phyloP scores from a whole-genome alignment of 2,113 vertebrate genomes.

The Arothron firmamentum region DNA sequence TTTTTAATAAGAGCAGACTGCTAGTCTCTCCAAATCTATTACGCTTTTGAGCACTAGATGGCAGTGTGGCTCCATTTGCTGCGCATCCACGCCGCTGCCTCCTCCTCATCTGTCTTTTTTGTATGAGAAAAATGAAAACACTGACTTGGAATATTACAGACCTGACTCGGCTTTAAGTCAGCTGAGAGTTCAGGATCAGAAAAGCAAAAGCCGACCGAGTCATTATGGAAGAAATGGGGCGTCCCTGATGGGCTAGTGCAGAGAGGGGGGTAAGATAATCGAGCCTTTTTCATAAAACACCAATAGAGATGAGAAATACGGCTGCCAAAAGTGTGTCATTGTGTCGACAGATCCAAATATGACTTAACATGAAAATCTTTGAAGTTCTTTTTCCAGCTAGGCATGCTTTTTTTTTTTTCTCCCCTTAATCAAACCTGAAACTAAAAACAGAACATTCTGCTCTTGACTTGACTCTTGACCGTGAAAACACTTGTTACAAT shows the following conservation, averaged over 20 bases:
- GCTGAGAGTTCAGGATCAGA: conserved; percentile 23
- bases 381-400: not conserved
- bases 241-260: conserved; percentile 5
- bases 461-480: conserved; percentile 20
- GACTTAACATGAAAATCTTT: not conserved
- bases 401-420: conserved; percentile 3
- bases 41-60: conserved; percentile 51
- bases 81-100: not conserved
- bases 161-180: conserved; percentile 16
- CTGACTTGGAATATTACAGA: conserved; percentile 21
- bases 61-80: conserved; percentile 32
- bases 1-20: conserved; percentile 29
- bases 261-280: conserved; percentile 32
- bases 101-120: not conserved
- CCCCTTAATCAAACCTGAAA: conserved; percentile 3
- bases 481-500: not conserved
- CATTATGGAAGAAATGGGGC: conserved; percentile 32
- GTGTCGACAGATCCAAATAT: not conserved
- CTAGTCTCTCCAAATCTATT: conserved; percentile 18
- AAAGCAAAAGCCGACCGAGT: conserved; percentile 15
- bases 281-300: not conserved
- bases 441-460: conserved; percentile 1
- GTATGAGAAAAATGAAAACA: conserved; percentile 5
- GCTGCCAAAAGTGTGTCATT: no score
- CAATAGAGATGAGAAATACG: not conserved